Percentiles rank a stretch among this genome's conserved stretches.
Conservation (phyloP, 2,113 vertebrate species). For the Cairina moschata region DNA sequence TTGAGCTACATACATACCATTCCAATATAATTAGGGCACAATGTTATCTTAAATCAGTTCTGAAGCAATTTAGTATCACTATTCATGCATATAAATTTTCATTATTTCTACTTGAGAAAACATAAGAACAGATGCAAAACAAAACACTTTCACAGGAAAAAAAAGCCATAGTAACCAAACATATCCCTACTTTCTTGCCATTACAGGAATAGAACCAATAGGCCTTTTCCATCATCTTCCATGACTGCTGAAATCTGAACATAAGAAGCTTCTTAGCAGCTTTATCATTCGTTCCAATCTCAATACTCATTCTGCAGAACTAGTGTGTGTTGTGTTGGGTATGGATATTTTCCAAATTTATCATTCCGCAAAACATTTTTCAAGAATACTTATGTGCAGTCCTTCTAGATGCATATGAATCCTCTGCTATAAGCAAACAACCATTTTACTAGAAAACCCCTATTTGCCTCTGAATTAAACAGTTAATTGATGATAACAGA, state of each 20-base stretch:
- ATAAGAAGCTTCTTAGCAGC: background rate
- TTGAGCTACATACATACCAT: background rate
- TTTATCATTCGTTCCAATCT: background rate
- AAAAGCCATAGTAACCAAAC: background rate
- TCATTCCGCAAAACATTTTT: background rate
- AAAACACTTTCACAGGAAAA: background rate
- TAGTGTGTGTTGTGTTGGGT: background rate
- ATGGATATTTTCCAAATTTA: background rate
- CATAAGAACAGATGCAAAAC: background rate
- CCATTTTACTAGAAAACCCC: background rate
- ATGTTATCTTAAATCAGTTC: background rate
- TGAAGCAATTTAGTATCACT: background rate
- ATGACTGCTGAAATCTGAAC: background rate
- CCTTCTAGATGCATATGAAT: background rate
- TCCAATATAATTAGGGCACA: background rate
- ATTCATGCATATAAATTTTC: background rate
- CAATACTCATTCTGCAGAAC: background rate
- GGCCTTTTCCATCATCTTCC: slow-evolving; percentile 66
- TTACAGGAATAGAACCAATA: slow-evolving; percentile 50
- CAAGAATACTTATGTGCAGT: background rate
- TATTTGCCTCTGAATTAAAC: background rate
- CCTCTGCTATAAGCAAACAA: background rate
- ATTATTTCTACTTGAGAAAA: background rate
- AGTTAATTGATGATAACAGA: background rate
- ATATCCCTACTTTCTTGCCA: background rate